Percentiles rank a stretch among this genome's conserved stretches.
Conservation (phyloP, 2,888 invertebrate species). For the Smittia aterrima region DNA sequence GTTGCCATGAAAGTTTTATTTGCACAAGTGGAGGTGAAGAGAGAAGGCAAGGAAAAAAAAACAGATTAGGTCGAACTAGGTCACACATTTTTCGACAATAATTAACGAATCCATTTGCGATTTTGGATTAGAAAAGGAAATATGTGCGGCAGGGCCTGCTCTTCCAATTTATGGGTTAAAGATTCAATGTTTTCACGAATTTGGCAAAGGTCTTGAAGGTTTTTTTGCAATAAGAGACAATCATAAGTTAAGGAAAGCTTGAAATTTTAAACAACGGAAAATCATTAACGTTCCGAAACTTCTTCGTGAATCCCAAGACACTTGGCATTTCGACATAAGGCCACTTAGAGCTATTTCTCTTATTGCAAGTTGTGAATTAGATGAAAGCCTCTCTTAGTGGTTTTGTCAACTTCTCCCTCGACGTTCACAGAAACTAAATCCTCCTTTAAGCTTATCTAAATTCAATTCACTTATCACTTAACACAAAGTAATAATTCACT, state of each 20-base stretch:
- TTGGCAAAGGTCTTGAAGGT: background rate
- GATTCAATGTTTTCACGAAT: background rate
- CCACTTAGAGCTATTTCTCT: background rate
- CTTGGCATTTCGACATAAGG: too few species aligned
- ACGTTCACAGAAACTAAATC: background rate
- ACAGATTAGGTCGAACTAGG: background rate
- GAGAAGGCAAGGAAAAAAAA: background rate
- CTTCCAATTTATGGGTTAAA: background rate
- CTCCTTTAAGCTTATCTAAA: slow-evolving; percentile 13
- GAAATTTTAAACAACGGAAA: background rate
- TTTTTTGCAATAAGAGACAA: background rate
- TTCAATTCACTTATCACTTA: slow-evolving; percentile 23
- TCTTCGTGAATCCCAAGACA: too few species aligned
- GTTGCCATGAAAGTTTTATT: background rate
- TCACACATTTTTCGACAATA: slow-evolving; percentile 1
- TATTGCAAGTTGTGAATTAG: slow-evolving; percentile 3
- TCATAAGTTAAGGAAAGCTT: background rate
- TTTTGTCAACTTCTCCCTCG: background rate
- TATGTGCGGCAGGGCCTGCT: background rate
- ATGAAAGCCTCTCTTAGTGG: background rate
- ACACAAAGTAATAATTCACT: slow-evolving; percentile 9
- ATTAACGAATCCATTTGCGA: background rate
- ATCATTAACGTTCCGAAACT: too few species aligned
- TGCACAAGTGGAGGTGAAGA: background rate
- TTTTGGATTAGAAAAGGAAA: background rate